These are phyloP conservation scores for Polydrusus cervinus DNA, from an alignment of 2,888 invertebrate genomes.

Conservation along the genomic window DNA sequence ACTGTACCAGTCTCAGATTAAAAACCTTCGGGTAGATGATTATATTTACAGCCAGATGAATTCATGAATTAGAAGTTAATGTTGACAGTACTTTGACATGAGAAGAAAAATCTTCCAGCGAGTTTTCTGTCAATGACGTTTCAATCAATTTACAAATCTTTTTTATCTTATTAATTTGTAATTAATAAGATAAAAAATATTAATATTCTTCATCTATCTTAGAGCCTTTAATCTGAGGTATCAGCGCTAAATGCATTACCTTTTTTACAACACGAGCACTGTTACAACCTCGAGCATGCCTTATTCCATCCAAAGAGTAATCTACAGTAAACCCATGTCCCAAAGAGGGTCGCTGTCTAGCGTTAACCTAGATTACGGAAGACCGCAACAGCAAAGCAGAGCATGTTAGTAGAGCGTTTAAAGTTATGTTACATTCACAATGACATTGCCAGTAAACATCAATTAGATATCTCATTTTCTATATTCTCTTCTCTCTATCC, in stretches of 20 bases:
- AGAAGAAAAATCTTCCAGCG: too few relatives aligned
- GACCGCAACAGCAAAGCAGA: constrained; percentile 68
- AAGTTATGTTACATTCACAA: constrained; percentile 39
- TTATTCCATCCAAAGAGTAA: constrained; percentile 72
- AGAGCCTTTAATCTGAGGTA: not conserved
- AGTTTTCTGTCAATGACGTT: too few relatives aligned
- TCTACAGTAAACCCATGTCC: constrained; percentile 72
- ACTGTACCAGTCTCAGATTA: too few relatives aligned
- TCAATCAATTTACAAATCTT: too few relatives aligned
- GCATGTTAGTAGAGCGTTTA: constrained; percentile 62
- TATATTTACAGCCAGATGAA: too few relatives aligned
- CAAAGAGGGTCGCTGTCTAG: constrained; percentile 71
- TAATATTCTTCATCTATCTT: not conserved
- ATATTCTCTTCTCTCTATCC: too few relatives aligned
- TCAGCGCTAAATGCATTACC: constrained; percentile 65
- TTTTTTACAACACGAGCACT: constrained; percentile 69
- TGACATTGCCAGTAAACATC: not conserved
- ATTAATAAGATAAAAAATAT: too few relatives aligned
- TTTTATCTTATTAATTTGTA: too few relatives aligned
- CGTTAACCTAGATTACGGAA: constrained; percentile 70
- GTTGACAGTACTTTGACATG: too few relatives aligned
- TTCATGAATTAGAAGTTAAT: too few relatives aligned
- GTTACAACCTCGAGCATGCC: constrained; percentile 71
- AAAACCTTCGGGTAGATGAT: too few relatives aligned
- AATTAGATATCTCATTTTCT: too few relatives aligned